phyloP scores from a whole-genome alignment of 2,888 invertebrate genomes.

The Theretra japonica region DNA sequence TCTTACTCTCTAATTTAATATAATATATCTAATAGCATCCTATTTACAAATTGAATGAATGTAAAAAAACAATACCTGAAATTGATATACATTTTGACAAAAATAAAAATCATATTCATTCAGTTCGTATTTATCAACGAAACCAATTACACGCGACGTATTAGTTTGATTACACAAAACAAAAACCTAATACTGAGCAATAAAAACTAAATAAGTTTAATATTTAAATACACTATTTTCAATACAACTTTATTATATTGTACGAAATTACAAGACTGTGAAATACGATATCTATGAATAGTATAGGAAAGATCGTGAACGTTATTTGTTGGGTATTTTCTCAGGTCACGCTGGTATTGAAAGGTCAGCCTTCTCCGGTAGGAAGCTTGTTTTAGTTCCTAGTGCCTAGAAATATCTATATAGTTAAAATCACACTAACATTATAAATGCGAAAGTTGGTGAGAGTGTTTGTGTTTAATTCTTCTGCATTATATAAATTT shows the following conservation, averaged over 20 bases:
- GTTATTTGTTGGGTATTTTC: background rate
- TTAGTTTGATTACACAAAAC: background rate
- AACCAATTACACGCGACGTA: background rate
- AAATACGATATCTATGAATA: background rate
- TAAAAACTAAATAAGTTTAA: too few species aligned
- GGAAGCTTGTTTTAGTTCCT: constrained; percentile 21
- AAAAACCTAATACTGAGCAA: background rate
- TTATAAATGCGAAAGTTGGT: too few species aligned
- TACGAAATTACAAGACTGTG: background rate
- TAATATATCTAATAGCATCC: too few species aligned
- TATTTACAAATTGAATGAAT: too few species aligned
- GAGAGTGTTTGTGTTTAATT: too few species aligned
- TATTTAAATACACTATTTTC: background rate
- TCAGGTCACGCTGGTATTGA: background rate
- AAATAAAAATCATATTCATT: too few species aligned
- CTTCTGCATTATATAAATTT: too few species aligned
- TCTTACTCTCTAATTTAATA: too few species aligned
- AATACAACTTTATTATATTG: background rate
- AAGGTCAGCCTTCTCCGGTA: constrained; percentile 13
- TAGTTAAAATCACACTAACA: background rate
- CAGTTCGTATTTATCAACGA: background rate
- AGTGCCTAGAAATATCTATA: background rate
- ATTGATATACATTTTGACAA: too few species aligned
- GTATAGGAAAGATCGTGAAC: background rate
- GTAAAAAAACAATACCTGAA: too few species aligned